These are phyloP conservation scores for Drosophila sproati DNA, from an alignment of 1,140 invertebrate genomes.

Conservation along the genomic window DNA sequence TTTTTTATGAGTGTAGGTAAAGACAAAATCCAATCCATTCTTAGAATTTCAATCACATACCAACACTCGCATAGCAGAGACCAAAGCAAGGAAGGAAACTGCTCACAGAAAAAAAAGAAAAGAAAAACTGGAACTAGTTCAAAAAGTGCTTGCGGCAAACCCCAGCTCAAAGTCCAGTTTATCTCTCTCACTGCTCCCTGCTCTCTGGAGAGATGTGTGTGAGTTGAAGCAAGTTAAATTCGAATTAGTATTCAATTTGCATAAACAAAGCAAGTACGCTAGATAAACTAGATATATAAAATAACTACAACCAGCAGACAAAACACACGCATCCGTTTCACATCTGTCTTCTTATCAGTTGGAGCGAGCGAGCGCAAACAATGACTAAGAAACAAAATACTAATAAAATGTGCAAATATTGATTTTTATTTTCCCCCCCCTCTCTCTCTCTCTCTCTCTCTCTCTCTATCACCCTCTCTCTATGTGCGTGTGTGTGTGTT, in stretches of 20 bases:
- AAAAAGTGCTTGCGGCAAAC: constrained; percentile 45
- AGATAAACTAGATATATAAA: constrained; percentile 9
- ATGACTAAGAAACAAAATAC: constrained; percentile 34
- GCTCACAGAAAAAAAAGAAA: background rate
- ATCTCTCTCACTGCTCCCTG: background rate
- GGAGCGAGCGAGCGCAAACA: constrained; percentile 47
- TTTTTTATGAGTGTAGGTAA: too few species aligned
- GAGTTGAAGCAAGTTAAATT: background rate
- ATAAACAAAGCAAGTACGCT: constrained; percentile 16
- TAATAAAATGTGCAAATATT: constrained; percentile 67
- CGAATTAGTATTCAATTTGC: constrained; percentile 1
- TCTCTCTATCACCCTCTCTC: background rate
- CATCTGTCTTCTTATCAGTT: constrained; percentile 51
- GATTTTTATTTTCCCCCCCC: constrained; percentile 57
- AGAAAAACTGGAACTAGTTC: constrained; percentile 64
- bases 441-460: background rate
- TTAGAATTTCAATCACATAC: too few species aligned
- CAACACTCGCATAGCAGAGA: background rate
- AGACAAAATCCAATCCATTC: too few species aligned
- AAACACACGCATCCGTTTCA: constrained; percentile 36
- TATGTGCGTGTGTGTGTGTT: constrained; percentile 30
- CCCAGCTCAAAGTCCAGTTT: background rate
- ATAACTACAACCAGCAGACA: background rate
- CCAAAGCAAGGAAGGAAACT: constrained; percentile 13
- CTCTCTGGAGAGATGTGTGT: background rate